Evolutionary conservation across 2,113 vertebrate species (phyloP).

Genomic region (Puffinus mauretanicus): DNA sequence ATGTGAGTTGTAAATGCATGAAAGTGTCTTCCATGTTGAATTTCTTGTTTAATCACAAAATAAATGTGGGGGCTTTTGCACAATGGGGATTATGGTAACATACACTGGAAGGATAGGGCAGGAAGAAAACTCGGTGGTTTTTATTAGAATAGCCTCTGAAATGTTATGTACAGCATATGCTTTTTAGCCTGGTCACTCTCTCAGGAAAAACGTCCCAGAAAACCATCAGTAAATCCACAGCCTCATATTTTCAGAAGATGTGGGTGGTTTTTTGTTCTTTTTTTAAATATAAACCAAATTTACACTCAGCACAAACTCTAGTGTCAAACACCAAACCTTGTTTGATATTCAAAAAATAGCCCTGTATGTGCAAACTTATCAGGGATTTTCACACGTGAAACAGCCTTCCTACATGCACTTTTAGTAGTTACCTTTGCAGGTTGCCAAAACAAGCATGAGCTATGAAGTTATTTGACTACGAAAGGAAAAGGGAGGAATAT

Average conservation of each 20-base stretch:
- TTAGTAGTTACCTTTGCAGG: not conserved
- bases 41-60: not conserved
- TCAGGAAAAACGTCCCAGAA: not conserved
- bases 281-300: not conserved
- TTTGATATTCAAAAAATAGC: not conserved
- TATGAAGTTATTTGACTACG: not conserved
- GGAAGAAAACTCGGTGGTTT: not conserved
- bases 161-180: not conserved
- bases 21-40: not conserved
- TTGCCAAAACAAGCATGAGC: not conserved
- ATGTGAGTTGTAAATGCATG: not conserved
- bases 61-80: not conserved
- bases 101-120: not conserved
- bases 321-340: not conserved
- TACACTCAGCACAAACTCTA: not conserved
- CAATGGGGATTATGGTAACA: not conserved
- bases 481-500: not conserved
- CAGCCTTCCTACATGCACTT: not conserved
- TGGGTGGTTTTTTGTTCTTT: fast-evolving
- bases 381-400: not conserved
- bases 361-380: not conserved
- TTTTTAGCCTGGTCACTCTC: not conserved
- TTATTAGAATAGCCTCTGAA: not conserved
- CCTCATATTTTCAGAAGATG: not conserved
- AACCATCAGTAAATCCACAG: not conserved